Base-by-base conservation (phyloP, 2,113 vertebrate genomes). In the Mirounga angustirostris region DNA sequence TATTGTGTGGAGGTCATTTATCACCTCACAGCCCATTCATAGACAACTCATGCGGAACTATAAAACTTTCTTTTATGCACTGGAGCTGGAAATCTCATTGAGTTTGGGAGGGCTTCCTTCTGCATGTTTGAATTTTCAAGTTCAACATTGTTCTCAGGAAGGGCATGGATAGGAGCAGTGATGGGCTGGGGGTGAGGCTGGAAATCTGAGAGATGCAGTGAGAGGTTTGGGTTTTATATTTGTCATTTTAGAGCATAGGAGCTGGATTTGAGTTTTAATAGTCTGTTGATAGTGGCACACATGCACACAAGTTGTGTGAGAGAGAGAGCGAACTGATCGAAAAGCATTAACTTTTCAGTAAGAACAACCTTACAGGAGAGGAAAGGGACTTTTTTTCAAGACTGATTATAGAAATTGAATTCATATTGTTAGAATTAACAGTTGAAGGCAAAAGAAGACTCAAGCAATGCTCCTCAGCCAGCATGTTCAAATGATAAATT, bases 401-500 rank as follows among this genome's bases (percentile, higher is more conserved):
- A 93, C 96, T 97, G 97, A 98, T 81, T 0, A 90, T 97, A 97
- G 97, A 98, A 98, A 98, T 97, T 97, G 94, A 97, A 97, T 98
- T 98, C 97, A 98, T 97, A 96, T 94, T 97, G 95, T 98, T 98
- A 98, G 97, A 95, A 98, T 98, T 98, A 98, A 98, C 93, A 93
- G 98, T 58, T 94, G 98, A 97, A 98, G 94, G 96, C 97, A 97
- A 97, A 98, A 89, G 95, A 97, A 98, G 98, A 98, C 92, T 89
- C 92, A 89, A 95, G 97, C 82, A 95, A 93, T 2, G 26, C 97
- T 98, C 94, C 92, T 98, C 86, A 98, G 97, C 98, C 97, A 97
- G 90, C 97, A 97, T 71, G 80, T 95, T 98, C 87, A 71, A 97
- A 98, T 98, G 98, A 99, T 98, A 98, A 98, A 99, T 98, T 96